These are phyloP conservation scores for Lysandra bellargus DNA, from an alignment of 2,888 invertebrate genomes.

Conservation along the genomic window DNA sequence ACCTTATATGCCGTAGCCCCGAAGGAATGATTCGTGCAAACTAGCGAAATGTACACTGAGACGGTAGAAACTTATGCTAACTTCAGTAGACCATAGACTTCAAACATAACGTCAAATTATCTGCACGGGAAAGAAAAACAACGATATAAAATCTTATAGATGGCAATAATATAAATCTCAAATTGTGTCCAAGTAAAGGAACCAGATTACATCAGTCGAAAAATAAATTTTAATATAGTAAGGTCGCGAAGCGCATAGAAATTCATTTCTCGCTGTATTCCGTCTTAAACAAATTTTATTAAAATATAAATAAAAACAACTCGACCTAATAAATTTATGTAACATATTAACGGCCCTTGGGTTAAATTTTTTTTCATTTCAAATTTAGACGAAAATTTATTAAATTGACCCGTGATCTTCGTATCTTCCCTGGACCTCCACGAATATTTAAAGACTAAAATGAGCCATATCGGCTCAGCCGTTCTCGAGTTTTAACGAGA, in stretches of 20 bases:
- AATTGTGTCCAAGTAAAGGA: slow-evolving; percentile 41
- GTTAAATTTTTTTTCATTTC: no score
- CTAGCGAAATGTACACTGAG: slow-evolving; percentile 74
- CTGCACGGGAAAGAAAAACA: slow-evolving; percentile 35
- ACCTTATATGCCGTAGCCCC: slow-evolving; percentile 48
- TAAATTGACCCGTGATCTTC: neutral
- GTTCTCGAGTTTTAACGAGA: no score
- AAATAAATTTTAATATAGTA: slow-evolving; percentile 41
- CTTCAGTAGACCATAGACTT: slow-evolving; percentile 30
- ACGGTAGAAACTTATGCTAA: slow-evolving; percentile 31
- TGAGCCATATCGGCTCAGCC: no score
- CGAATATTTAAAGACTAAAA: no score
- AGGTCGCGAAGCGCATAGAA: neutral
- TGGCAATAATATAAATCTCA: slow-evolving; percentile 37
- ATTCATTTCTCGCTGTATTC: neutral
- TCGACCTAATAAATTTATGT: neutral
- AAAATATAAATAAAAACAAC: neutral
- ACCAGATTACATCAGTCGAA: slow-evolving; percentile 47
- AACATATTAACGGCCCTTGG: no score
- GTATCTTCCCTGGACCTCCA: no score
- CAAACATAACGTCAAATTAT: slow-evolving; percentile 32
- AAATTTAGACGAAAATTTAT: no score
- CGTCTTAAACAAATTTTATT: neutral
- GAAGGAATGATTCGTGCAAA: slow-evolving; percentile 84
- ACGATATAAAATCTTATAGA: slow-evolving; percentile 37